phyloP scores from a whole-genome alignment of 2,888 invertebrate species.

The Schizotus pectinicornis region DNA sequence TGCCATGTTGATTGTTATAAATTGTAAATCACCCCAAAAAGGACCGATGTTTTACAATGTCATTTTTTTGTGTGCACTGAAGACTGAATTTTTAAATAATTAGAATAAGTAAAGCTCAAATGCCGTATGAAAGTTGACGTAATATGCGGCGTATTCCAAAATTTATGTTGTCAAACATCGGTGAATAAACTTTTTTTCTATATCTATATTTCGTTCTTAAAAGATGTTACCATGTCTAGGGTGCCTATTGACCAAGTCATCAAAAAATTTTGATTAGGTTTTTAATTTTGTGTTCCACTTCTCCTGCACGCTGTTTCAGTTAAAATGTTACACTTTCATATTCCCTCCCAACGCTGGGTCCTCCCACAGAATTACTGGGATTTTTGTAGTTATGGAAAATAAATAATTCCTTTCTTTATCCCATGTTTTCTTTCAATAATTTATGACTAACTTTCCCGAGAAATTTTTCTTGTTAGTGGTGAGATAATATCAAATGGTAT shows the following conservation, averaged over 20 bases:
- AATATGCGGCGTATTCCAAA: conserved; percentile 31
- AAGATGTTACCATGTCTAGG: conserved; percentile 56
- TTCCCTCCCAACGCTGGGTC: conserved; percentile 23
- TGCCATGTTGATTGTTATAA: conserved; percentile 54
- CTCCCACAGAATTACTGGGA: conserved; percentile 14
- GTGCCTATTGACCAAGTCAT: conserved; percentile 42
- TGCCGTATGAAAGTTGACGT: conserved; percentile 47
- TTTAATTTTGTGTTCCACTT: conserved; percentile 25
- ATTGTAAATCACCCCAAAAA: conserved; percentile 35
- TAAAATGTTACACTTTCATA: conserved; percentile 34
- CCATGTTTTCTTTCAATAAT: conserved; percentile 20
- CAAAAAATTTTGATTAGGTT: conserved; percentile 32
- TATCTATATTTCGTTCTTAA: conserved; percentile 33
- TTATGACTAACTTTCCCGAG: conserved; percentile 1
- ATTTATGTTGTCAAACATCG: conserved; percentile 50
- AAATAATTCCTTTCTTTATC: conserved; percentile 29
- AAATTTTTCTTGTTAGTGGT: not conserved
- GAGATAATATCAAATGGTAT: too few species aligned
- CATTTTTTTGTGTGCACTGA: conserved; percentile 42
- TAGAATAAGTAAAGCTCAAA: conserved; percentile 45
- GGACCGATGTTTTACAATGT: conserved; percentile 52
- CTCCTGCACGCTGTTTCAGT: conserved; percentile 33
- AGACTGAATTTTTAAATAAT: conserved; percentile 46
- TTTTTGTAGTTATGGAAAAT: conserved; percentile 30
- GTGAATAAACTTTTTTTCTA: conserved; percentile 36